Evolutionary conservation across 2,888 invertebrate species (phyloP).

Genomic region (Sceliomorpha sp.): DNA sequence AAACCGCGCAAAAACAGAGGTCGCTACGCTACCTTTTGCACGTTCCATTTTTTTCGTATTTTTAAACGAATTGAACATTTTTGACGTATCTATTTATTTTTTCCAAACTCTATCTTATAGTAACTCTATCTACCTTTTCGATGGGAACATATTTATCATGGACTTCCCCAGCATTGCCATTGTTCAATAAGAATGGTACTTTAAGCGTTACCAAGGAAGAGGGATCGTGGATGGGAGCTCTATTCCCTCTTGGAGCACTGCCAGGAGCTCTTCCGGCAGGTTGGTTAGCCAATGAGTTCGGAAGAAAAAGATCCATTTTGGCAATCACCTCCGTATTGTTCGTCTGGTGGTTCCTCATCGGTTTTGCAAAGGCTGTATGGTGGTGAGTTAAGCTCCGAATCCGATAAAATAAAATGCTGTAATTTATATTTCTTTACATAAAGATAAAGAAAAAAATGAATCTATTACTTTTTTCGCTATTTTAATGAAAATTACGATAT

Average conservation of each 20-base stretch:
- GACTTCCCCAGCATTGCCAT: constrained; percentile 82
- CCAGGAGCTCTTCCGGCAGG: constrained; percentile 86
- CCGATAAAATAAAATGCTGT: constrained; percentile 83
- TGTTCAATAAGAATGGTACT: constrained; percentile 59
- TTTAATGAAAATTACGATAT: too few species aligned
- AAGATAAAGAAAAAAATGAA: too few species aligned
- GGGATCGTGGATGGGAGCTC: constrained; percentile 86
- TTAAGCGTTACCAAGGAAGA: constrained; percentile 81
- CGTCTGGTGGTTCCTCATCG: constrained; percentile 79
- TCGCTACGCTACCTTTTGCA: too few species aligned
- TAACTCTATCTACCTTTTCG: constrained; percentile 83
- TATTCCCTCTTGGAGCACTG: constrained; percentile 86
- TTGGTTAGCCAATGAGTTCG: constrained; percentile 82
- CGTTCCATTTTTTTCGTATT: too few species aligned
- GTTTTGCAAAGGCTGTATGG: constrained; percentile 83
- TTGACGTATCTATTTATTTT: too few species aligned
- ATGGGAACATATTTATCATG: constrained; percentile 83
- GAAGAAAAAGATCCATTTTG: constrained; percentile 66
- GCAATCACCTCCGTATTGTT: constrained; percentile 60
- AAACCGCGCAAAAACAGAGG: too few species aligned
- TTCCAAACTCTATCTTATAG: too few species aligned
- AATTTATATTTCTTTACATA: too few species aligned
- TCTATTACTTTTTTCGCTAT: too few species aligned
- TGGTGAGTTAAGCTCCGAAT: neutral
- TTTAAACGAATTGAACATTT: too few species aligned